Base-by-base conservation (phyloP, 2,797 vertebrate species). In the Neosalanx taihuensis region DNA sequence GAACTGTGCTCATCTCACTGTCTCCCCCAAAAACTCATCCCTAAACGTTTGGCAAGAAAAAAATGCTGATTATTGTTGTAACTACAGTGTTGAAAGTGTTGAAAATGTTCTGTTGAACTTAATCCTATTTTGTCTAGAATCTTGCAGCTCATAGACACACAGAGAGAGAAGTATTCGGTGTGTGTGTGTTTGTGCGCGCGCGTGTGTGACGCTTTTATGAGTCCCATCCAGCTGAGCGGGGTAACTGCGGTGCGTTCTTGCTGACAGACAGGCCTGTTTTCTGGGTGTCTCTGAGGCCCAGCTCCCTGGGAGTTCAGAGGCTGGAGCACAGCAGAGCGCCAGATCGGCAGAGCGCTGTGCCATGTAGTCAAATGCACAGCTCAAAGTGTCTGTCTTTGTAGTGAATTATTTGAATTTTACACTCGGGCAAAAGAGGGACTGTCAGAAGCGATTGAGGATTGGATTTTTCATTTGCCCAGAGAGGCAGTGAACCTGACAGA, bases 341-440 rank as follows among this genome's bases (percentile, higher is more conserved):
- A 61, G 59, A 26, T 26, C 23, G 1, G 23, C 23, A 26, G 23
- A 26, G 12, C 23, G 23, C 1, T n/a, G 51, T 56, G 41, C 41
- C 41, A 41, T 49, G 90, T 93, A 93, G 93, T 94, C 93, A 92
- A 92, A 93, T 93, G 91, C 92, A 62, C 90, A 87, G 90, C 86
- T 91, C 86, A 87, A 93, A 92, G 93, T 77, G 72, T 92, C 91
- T 94, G 92, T 92, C 92, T 91, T 89, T 89, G 83, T 83, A 91
- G 89, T 92, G 90, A 94, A 93, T 94, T 94, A 94, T 91, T 93
- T 91, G 90, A 93, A 93, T 93, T 91, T 93, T 91, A 93, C 90
- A 93, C 92, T 92, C 92, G 92, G 88, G 90, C 91, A 91, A 92
- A 92, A 90, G 84, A 58, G 51, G 83, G 71, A 63, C 86, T 94